Conservation (phyloP, 2,113 vertebrate species). For the Cryptotis parvus region DNA sequence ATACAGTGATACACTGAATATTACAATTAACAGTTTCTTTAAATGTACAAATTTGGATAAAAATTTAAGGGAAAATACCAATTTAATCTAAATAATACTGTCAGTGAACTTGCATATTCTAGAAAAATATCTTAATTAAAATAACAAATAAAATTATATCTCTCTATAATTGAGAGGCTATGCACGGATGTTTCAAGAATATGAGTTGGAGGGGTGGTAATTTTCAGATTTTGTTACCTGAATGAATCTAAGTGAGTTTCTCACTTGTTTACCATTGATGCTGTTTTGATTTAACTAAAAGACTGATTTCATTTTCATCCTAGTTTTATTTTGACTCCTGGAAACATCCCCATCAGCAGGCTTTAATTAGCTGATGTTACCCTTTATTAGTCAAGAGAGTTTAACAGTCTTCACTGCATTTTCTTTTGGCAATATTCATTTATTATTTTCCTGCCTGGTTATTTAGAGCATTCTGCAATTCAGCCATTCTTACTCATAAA, state of each 20-base stretch:
- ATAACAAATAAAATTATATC: not conserved
- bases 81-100: not conserved
- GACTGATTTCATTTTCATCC: constrained; percentile 26
- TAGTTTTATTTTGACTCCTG: not conserved
- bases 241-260: not conserved
- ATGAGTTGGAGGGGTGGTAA: not conserved
- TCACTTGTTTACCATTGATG: not conserved
- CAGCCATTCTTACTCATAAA: constrained; percentile 4
- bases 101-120: not conserved
- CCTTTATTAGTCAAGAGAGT: not conserved
- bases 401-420: not conserved
- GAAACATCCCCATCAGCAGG: not conserved
- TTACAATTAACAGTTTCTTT: not conserved
- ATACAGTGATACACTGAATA: no score
- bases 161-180: not conserved
- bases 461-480: constrained; percentile 10
- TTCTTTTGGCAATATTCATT: constrained; percentile 22
- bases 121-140: not conserved
- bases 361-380: not conserved
- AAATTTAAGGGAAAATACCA: not conserved
- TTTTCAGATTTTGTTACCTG: not conserved
- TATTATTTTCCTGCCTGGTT: not conserved
- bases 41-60: not conserved
- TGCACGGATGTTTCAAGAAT: not conserved
- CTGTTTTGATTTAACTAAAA: constrained; percentile 20